A percentile compares a stretch with the other conserved stretches of the same genome.
phyloP scores from a whole-genome alignment of 2,888 invertebrate genomes.

The Ophioninae sp. region DNA sequence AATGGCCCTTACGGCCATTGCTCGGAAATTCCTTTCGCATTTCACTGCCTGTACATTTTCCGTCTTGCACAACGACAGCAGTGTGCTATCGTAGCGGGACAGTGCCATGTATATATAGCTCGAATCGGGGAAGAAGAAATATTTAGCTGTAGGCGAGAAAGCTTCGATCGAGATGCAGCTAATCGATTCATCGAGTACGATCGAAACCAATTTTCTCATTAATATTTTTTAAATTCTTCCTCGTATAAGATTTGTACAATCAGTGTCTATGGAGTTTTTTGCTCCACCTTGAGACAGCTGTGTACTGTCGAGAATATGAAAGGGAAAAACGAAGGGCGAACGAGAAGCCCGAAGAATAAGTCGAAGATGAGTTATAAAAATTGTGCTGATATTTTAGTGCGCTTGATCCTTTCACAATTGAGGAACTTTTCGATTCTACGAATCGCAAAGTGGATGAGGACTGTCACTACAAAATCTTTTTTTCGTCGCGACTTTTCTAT shows the following conservation, averaged over 20 bases:
- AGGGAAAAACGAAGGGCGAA: not conserved
- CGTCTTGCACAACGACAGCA: constrained; percentile 27
- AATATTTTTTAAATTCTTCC: constrained; percentile 23
- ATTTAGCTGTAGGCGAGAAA: constrained; percentile 22
- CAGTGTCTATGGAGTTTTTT: constrained; percentile 28
- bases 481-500: too few species aligned
- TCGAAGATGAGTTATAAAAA: not conserved
- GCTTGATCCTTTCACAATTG: not conserved
- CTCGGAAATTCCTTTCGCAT: constrained; percentile 32
- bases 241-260: constrained; percentile 55
- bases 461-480: too few species aligned
- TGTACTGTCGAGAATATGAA: not conserved
- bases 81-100: constrained; percentile 30
- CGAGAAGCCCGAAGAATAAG: not conserved
- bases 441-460: not conserved
- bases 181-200: constrained; percentile 59
- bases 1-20: constrained; percentile 41
- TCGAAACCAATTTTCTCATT: constrained; percentile 59
- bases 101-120: constrained; percentile 24
- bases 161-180: constrained; percentile 61
- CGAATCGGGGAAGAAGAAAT: constrained; percentile 6
- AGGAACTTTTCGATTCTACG: not conserved
- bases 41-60: constrained; percentile 25
- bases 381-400: not conserved
- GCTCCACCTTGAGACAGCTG: not conserved